Base-by-base conservation (phyloP, 1,140 invertebrate genomes). In the Leptopilina boulardi region DNA sequence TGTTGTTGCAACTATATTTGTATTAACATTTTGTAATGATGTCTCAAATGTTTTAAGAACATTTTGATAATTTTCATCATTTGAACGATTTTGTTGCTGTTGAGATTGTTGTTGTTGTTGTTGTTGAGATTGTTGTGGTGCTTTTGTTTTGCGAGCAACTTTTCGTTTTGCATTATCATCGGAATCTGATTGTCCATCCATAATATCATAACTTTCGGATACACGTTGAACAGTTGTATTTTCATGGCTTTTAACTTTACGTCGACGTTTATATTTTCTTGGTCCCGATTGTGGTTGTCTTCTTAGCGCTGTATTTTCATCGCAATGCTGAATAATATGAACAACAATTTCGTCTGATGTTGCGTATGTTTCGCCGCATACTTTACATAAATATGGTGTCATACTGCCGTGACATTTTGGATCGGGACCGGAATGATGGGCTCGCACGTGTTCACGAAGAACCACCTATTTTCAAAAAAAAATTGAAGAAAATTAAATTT, bases 311-410 rank as follows among this genome's bases (percentile, higher is more conserved):
- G 96, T 97, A 85, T 96, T 96, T 70, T 95, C 93, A 84, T 97
- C 95, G 82, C 95, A 96, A 82, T 97, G 96, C 78, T 96, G 93
- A 30, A 96, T 96, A 59, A 96, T 92, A 89, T 97, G 96, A 66
- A 94, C 92, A 18, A 96, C 95, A 8, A 97, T 89, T 82, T 96
- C 95, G 26, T 93, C 93, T 2, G 95, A 95, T 0, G 94, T 93
- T 19, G 92, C 88, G 81, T 95, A 92, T 21, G 94, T 92, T 23
- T 93, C 92, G 0, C 93, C 93, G 85, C 96, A 97, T 0, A 96
- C 95, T 18, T 94, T 93, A 83, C 96, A 97, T 54, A 94, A 92
- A 83, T 94, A 96, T 0, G 93, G 93, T 0, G 91, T 92, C 81
- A 92, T 80, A 54, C 89, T 88, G 81, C 91, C 89, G 77, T 92